These are phyloP conservation scores for Schizopygopsis malacanthus DNA, from an alignment of 2,797 vertebrate species.

Conservation along the genomic window DNA sequence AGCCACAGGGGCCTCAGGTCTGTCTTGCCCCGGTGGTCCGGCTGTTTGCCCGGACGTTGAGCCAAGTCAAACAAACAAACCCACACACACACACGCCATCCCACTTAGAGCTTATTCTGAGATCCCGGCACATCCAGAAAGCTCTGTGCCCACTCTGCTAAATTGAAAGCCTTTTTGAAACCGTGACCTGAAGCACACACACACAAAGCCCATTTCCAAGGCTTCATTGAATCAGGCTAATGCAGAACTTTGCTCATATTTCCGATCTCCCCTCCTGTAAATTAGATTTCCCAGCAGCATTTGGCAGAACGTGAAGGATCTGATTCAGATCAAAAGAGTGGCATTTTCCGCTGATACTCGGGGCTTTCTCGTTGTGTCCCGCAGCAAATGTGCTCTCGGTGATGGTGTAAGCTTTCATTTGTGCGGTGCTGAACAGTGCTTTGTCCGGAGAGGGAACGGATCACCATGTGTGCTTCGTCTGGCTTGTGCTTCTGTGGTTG, in stretches of 20 bases:
- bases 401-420: slow-evolving; percentile 35
- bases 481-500: slow-evolving; percentile 11
- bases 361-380: slow-evolving; percentile 19
- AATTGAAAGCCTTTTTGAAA: slow-evolving; percentile 50
- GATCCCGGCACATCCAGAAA: slow-evolving; percentile 43
- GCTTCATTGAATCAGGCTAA: slow-evolving; percentile 44
- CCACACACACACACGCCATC: slow-evolving; percentile 26
- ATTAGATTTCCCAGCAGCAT: slow-evolving; percentile 41
- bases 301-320: slow-evolving; percentile 25
- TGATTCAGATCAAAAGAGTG: slow-evolving; percentile 41
- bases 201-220: slow-evolving; percentile 43
- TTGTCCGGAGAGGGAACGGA: slow-evolving; percentile 12
- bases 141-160: slow-evolving; percentile 44
- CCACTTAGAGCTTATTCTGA: slow-evolving; percentile 43
- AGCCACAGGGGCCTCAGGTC: slow-evolving; percentile 28
- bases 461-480: slow-evolving; percentile 1
- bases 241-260: slow-evolving; percentile 32
- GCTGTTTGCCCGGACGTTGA: slow-evolving; percentile 45
- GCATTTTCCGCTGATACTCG: background rate
- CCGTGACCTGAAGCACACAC: slow-evolving; percentile 43
- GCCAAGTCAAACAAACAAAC: slow-evolving; percentile 57
- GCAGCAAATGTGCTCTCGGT: slow-evolving; percentile 23
- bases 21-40: slow-evolving; percentile 47
- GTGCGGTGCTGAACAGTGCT: slow-evolving; percentile 1
- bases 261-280: slow-evolving; percentile 27